Evolutionary conservation across 2,113 vertebrate species (phyloP).

Genomic region (Daphoenositta chrysoptera): DNA sequence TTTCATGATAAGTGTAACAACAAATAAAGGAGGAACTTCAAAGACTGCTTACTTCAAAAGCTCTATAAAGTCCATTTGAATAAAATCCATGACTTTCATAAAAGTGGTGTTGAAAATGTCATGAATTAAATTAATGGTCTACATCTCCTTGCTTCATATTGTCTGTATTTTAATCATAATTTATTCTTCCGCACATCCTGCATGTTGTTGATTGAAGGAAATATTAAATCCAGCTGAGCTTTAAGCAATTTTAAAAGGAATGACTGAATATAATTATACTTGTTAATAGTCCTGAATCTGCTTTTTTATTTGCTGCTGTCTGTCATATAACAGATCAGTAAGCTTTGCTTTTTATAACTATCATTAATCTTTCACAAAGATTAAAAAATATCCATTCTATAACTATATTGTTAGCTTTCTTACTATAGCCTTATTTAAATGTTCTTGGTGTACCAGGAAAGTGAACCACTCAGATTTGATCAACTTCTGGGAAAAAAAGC

Average conservation of each 20-base stretch:
- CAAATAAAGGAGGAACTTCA: slow-evolving; percentile 60
- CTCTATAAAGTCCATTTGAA: slow-evolving; percentile 62
- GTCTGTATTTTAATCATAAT: slow-evolving; percentile 64
- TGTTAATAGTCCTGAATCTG: slow-evolving; percentile 53
- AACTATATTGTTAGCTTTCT: background rate
- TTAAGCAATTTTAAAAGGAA: slow-evolving; percentile 60
- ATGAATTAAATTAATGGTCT: slow-evolving; percentile 66
- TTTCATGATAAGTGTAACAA: slow-evolving; percentile 63
- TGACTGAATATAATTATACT: slow-evolving; percentile 61
- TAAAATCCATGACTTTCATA: slow-evolving; percentile 59
- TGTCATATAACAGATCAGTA: slow-evolving; percentile 37
- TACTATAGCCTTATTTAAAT: background rate
- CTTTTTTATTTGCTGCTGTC: slow-evolving; percentile 52
- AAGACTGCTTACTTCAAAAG: slow-evolving; percentile 66
- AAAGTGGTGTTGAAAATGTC: slow-evolving; percentile 63
- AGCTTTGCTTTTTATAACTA: slow-evolving; percentile 28
- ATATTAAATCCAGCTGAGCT: slow-evolving; percentile 66
- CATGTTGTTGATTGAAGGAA: slow-evolving; percentile 62
- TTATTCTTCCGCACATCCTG: slow-evolving; percentile 63
- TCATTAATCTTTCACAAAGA: slow-evolving; percentile 33
- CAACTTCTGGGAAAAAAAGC: background rate
- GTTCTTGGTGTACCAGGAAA: background rate
- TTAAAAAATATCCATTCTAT: background rate
- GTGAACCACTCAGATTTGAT: background rate
- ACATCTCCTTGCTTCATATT: slow-evolving; percentile 52